Evolutionary conservation across 2,888 invertebrate genomes (phyloP), one percentile per base, ranked within the genome.

Genomic region (Brachycybe producta): DNA sequence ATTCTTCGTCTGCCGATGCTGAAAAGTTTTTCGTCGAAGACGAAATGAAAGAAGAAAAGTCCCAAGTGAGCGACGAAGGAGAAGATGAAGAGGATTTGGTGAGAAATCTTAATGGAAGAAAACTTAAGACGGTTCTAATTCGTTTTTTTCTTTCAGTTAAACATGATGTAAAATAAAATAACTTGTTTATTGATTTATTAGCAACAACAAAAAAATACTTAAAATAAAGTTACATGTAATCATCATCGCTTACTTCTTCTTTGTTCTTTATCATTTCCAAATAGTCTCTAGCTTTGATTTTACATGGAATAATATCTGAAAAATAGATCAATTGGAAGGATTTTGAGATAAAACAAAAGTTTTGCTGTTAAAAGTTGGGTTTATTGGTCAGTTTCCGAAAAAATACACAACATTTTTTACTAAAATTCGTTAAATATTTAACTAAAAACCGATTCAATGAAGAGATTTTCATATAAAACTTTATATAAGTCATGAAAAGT

Each of bases 21-120:
- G n/a, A n/a, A n/a, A n/a, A n/a, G n/a, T n/a, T n/a, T n/a, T n/a
- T 67, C 54, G 52, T 59, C 5, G 51, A 52, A 30, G 17, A 8
- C 1, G 41, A 39, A 7, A 28, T 8, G n/a, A 43, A 50, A 5
- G 30, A 35, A 21, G 23, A n/a, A n/a, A n/a, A n/a, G n/a, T n/a
- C n/a, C n/a, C n/a, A n/a, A n/a, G n/a, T n/a, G n/a, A n/a, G n/a
- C n/a, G n/a, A n/a, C n/a, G n/a, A n/a, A n/a, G n/a, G 49, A 26
- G 54, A 56, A 15, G 56, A 54, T 34, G 49, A 21, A 21, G 52
- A 52, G 15, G 52, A 52, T 35, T 36, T 52, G 52, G 52, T 52
- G 42, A 42, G 17, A 21, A 5, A n/a, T 5, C 5, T 4, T 2
- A 43, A 43, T 21, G 7, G 7, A 11, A 38, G n/a, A 7, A 17